Percentiles rank a stretch among this genome's conserved stretches.
These are phyloP conservation scores for Desoria tigrina DNA, from an alignment of 2,888 invertebrate genomes.

Conservation along the genomic window DNA sequence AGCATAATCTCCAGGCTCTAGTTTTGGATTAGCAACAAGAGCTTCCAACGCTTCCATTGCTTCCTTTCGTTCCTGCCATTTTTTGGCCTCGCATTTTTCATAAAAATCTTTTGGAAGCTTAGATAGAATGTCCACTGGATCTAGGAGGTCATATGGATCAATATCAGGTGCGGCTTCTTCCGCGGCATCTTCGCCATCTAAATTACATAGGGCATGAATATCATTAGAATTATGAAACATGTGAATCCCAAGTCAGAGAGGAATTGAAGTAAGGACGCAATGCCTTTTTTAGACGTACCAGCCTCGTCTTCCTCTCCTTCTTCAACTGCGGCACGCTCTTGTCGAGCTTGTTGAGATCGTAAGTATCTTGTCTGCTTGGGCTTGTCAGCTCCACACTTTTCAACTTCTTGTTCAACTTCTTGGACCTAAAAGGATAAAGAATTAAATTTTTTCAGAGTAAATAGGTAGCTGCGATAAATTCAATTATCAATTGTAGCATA, in stretches of 20 bases:
- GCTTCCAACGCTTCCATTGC: slow-evolving; percentile 79
- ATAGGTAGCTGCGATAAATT: slow-evolving; percentile 1
- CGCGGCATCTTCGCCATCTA: slow-evolving; percentile 56
- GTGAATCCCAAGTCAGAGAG: too few species aligned
- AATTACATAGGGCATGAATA: slow-evolving; percentile 5
- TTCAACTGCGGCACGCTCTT: slow-evolving; percentile 62
- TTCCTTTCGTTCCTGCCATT: slow-evolving; percentile 96
- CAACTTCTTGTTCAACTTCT: slow-evolving; percentile 86
- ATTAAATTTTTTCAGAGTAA: not conserved
- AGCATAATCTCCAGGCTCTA: slow-evolving; percentile 90
- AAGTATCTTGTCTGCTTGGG: slow-evolving; percentile 73
- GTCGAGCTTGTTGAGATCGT: slow-evolving; percentile 77
- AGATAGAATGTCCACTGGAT: slow-evolving; percentile 88
- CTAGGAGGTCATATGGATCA: slow-evolving; percentile 87
- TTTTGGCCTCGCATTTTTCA: slow-evolving; percentile 89
- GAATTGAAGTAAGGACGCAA: too few species aligned
- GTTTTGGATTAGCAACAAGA: slow-evolving; percentile 72
- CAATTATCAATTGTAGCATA: slow-evolving; percentile 52
- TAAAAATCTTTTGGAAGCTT: slow-evolving; percentile 94
- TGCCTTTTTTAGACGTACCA: slow-evolving; percentile 54
- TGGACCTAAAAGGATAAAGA: slow-evolving; percentile 66
- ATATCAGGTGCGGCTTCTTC: slow-evolving; percentile 64
- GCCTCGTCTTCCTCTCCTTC: slow-evolving; percentile 58
- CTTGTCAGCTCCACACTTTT: slow-evolving; percentile 67
- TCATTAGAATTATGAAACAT: too few species aligned